phyloP scores from a whole-genome alignment of 2,113 vertebrate genomes.

The Nesogale talazaci region DNA sequence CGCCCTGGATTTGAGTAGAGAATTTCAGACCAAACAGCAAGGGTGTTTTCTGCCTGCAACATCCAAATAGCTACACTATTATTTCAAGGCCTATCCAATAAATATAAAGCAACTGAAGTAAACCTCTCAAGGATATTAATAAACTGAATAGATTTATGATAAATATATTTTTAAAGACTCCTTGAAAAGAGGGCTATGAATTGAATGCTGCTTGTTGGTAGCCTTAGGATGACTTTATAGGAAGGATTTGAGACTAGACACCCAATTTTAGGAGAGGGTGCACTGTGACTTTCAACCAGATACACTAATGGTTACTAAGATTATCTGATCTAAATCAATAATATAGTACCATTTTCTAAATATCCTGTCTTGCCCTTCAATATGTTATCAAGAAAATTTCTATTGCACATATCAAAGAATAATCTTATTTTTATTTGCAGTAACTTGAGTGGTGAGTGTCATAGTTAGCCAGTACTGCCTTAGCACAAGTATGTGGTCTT shows the following conservation, averaged over 20 bases:
- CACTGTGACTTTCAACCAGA: neutral
- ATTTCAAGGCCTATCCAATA: neutral
- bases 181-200: neutral
- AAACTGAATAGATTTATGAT: neutral
- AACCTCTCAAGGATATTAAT: neutral
- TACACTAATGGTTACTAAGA: constrained; percentile 5
- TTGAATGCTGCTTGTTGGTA: neutral
- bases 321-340: neutral
- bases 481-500: too few relatives aligned
- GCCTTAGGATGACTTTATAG: neutral
- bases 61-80: neutral
- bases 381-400: neutral
- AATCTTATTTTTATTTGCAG: too few relatives aligned
- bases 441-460: too few relatives aligned
- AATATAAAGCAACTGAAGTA: neutral
- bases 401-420: neutral
- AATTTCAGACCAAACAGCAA: neutral
- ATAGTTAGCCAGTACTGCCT: too few relatives aligned
- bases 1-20: neutral
- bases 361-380: neutral
- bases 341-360: neutral
- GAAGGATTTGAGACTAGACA: neutral
- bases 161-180: neutral
- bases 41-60: neutral
- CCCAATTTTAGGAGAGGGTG: neutral